phyloP scores from a whole-genome alignment of 2,113 vertebrate species.

The Nansenia antarctica region DNA sequence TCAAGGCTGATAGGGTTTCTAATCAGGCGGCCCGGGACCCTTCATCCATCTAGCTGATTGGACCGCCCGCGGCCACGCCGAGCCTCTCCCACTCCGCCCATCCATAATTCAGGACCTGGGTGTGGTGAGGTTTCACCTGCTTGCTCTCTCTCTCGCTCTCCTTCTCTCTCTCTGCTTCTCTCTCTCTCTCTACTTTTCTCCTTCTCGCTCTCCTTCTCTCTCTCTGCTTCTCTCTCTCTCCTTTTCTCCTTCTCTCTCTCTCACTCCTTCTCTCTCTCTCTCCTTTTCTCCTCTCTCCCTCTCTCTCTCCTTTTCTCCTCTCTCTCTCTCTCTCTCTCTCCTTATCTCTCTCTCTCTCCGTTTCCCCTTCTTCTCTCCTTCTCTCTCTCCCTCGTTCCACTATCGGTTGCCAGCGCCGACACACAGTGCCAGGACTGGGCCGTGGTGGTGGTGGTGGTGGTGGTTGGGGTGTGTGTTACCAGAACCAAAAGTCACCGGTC shows the following conservation, averaged over 20 bases:
- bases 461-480: not conserved
- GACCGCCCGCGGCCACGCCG: constrained; percentile 5
- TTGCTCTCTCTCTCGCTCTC: no score
- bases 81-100: constrained; percentile 28
- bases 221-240: not conserved
- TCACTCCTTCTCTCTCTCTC: not conserved
- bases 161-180: constrained; percentile 1
- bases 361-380: not conserved
- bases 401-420: constrained; percentile 40
- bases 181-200: not conserved
- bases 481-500: constrained; percentile 48
- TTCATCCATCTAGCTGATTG: constrained; percentile 44
- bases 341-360: not conserved
- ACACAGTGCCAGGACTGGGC: constrained; percentile 39
- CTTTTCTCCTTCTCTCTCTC: no score
- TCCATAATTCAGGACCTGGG: constrained; percentile 67
- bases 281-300: not conserved
- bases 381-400: constrained; percentile 23
- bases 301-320: constrained; percentile 22
- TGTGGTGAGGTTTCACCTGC: constrained; percentile 53
- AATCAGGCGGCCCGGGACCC: constrained; percentile 48
- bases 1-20: constrained; percentile 54
- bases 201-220: not conserved
- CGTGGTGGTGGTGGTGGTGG: no score
- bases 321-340: not conserved